Evolutionary conservation across 2,113 vertebrate species (phyloP).

Genomic region (Sinosuthora webbiana): DNA sequence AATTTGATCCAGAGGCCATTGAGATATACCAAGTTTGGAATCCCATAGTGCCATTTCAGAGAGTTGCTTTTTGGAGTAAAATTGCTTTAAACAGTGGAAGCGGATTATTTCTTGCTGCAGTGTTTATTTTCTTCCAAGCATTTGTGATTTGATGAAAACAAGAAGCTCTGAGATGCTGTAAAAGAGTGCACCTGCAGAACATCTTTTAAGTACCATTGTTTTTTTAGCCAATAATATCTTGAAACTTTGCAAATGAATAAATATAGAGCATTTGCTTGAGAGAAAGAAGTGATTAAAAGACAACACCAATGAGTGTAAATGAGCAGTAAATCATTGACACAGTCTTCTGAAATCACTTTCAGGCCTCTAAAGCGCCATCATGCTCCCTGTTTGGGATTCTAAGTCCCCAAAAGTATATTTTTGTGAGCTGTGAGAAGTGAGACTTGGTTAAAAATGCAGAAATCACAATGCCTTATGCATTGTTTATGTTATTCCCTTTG

Average conservation of each 20-base stretch:
- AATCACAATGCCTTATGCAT: neutral
- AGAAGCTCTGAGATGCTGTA: constrained; percentile 35
- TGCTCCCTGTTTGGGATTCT: neutral
- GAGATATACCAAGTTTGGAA: constrained; percentile 23
- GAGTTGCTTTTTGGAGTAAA: constrained; percentile 12
- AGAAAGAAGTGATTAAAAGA: constrained; percentile 25
- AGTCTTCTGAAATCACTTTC: constrained; percentile 3
- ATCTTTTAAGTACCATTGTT: constrained; percentile 19
- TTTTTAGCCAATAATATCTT: constrained; percentile 24
- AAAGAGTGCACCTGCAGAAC: constrained; percentile 59
- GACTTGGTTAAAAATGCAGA: neutral
- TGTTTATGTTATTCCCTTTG: neutral
- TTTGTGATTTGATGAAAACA: constrained; percentile 29
- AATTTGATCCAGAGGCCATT: constrained; percentile 28
- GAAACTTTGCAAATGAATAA: constrained; percentile 12
- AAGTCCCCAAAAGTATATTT: neutral
- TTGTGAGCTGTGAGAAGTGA: neutral
- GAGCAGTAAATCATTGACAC: neutral
- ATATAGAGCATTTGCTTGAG: neutral
- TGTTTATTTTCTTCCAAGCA: constrained; percentile 40
- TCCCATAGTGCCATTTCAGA: constrained; percentile 29
- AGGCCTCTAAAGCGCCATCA: neutral
- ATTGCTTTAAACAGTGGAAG: constrained; percentile 8
- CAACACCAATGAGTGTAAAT: neutral
- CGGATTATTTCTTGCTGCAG: constrained; percentile 34